Percentiles rank a stretch among this genome's conserved stretches.
phyloP scores from a whole-genome alignment of 2,888 invertebrate species.

The Nowickia ferox region DNA sequence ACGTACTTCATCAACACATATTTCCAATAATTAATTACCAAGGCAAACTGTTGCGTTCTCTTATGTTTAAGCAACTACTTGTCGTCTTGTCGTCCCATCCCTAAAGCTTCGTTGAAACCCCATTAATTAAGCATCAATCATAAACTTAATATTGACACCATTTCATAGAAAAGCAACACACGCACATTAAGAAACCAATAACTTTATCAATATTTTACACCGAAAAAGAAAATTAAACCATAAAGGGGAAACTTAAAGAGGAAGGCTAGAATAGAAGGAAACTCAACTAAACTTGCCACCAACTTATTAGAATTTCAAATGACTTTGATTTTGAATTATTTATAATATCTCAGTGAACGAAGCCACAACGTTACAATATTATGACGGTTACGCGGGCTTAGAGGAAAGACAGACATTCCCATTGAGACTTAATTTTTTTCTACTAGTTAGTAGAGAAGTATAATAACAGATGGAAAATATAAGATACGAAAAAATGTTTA shows the following conservation, averaged over 20 bases:
- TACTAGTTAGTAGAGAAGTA: neutral
- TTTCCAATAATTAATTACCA: conserved; percentile 29
- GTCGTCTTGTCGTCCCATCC: neutral
- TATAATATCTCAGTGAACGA: conserved; percentile 52
- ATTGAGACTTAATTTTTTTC: conserved; percentile 22
- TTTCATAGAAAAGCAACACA: conserved; percentile 47
- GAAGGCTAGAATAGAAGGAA: conserved; percentile 2
- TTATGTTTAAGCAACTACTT: neutral
- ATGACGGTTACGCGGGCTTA: neutral
- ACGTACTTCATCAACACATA: neutral
- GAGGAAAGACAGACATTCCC: conserved; percentile 3
- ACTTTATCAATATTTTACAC: conserved; percentile 60
- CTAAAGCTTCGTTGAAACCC: neutral
- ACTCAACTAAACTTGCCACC: conserved; percentile 56
- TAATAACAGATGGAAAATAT: conserved; percentile 22
- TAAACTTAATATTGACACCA: conserved; percentile 55
- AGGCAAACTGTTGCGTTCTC: conserved; percentile 38
- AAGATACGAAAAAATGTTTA: neutral
- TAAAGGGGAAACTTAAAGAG: neutral
- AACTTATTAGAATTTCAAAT: conserved; percentile 70
- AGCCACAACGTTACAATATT: conserved; percentile 1
- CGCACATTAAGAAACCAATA: conserved; percentile 52
- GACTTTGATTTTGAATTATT: conserved; percentile 72
- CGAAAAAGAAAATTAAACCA: neutral
- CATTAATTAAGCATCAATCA: conserved; percentile 70